Conservation (phyloP, 2,888 invertebrate genomes). For the Eupithecia pulchellata region DNA sequence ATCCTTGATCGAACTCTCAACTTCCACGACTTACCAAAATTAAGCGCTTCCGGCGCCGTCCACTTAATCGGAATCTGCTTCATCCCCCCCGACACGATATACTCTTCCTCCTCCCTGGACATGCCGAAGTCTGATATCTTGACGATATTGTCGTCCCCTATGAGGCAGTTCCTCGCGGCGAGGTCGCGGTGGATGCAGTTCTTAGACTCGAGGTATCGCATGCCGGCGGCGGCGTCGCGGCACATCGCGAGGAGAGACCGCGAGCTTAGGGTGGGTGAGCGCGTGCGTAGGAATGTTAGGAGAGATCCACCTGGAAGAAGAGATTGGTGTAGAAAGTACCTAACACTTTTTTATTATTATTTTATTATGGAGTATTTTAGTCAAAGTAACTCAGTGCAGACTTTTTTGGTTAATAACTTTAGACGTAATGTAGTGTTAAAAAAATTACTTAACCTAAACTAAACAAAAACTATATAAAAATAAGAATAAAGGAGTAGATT, state of each 20-base stretch:
- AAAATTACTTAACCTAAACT: too few relatives aligned
- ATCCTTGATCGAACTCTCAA: too few relatives aligned
- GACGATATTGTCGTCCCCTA: constrained; percentile 93
- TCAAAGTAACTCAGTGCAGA: too few relatives aligned
- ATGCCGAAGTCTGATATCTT: constrained; percentile 99
- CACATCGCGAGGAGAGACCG: constrained; percentile 94
- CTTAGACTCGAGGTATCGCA: constrained; percentile 97
- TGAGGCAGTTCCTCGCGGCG: constrained; percentile 97
- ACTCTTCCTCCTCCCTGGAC: constrained; percentile 98
- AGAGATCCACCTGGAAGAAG: constrained; percentile 95
- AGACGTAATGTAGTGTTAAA: too few relatives aligned
- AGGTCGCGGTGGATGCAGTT: constrained; percentile 98
- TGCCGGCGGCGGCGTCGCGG: constrained; percentile 95
- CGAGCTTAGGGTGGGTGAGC: constrained; percentile 87
- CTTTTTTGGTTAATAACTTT: too few relatives aligned
- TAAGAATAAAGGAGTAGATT: too few relatives aligned
- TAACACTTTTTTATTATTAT: too few relatives aligned
- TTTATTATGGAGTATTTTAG: too few relatives aligned
- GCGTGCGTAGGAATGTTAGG: constrained; percentile 93
- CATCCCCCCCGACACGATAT: constrained; percentile 98
- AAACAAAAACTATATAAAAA: too few relatives aligned
- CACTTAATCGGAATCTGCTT: constrained; percentile 99
- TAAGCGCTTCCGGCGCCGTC: constrained; percentile 98
- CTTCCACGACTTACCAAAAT: constrained; percentile 89
- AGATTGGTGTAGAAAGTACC: too few relatives aligned